Base-by-base conservation (phyloP, 2,888 invertebrate species). In the Deilephila porcellus region DNA sequence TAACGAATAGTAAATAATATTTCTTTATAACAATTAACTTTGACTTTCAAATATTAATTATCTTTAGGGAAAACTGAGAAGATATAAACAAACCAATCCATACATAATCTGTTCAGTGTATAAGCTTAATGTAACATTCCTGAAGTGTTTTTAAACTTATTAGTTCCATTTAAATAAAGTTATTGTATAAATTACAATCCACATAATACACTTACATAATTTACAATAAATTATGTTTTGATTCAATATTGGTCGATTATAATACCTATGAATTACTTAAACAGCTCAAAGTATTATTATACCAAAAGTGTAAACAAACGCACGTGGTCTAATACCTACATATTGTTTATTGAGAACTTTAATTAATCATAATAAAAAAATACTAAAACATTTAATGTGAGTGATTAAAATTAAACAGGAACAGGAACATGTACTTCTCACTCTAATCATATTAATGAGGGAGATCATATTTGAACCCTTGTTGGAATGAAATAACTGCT, bases 251-350 rank as follows among this genome's bases (percentile, higher is more conserved):
- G 11, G 60, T 20, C 19, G 11, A 60, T 11, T 60, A 20, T 11
- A 60, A 45, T 25, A 25, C 20, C 25, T 25, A 60, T 60, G 29
- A 29, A 60, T 29, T 32, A 60, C 4, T 29, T 60, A 60, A 25
- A 60, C 17, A 29, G 14, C 60, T 29, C 29, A 60, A 60, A 60
- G 25, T 29, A 60, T 29, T 29, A 29, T 60, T 60, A 17, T 8
- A 60, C 25, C 60, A 25, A 8, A 60, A 60, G 20, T 60, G 25
- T 60, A 60, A 60, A 60, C 60, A 60, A 60, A 60, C 14, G 29
- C 60, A 60, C 60, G 60, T 60, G 60, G 5, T 60, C 4, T 25
- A 29, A 17, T 14, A 3, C n/a, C n/a, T n/a, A n/a, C 14, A 60
- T 60, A 60, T 25, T 25, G 1, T 11, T 32, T 25, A 60, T 11